A percentile compares a stretch with the other conserved stretches of the same genome.
These are phyloP conservation scores for Periparus ater DNA, from an alignment of 2,797 vertebrate genomes.

Conservation along the genomic window DNA sequence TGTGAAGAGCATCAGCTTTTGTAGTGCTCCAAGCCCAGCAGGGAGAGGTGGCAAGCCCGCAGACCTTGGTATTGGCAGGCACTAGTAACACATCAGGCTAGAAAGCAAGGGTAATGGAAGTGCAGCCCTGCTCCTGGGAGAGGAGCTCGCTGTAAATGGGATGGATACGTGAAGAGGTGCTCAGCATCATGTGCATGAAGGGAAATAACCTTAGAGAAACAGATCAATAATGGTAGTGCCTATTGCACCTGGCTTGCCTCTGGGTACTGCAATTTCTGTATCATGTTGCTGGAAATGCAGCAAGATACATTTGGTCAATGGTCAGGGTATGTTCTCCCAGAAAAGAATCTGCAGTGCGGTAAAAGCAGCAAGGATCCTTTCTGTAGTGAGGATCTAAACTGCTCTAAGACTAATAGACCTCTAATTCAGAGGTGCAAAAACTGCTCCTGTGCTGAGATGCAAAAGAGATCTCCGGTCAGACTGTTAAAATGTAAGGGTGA, in stretches of 20 bases:
- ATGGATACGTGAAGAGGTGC: background rate
- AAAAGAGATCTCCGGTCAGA: background rate
- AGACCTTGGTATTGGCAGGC: background rate
- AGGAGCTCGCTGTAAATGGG: accelerated
- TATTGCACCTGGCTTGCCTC: background rate
- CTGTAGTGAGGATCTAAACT: background rate
- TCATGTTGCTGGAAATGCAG: background rate
- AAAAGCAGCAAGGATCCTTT: background rate
- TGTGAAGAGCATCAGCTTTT: background rate
- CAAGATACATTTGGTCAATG: too few relatives aligned
- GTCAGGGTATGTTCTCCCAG: background rate
- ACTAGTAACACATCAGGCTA: background rate
- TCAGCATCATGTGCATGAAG: background rate
- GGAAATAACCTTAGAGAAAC: background rate
- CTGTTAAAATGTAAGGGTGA: background rate
- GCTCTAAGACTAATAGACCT: background rate
- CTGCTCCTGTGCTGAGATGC: background rate
- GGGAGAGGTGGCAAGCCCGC: accelerated
- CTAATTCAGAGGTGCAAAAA: background rate
- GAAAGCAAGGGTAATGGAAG: background rate
- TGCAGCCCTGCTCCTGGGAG: background rate
- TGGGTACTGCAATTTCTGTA: background rate
- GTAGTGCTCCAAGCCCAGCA: background rate
- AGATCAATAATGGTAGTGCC: background rate
- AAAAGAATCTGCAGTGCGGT: background rate